Evolutionary conservation across 1,140 invertebrate species (phyloP).

Genomic region (Bombyx mori): DNA sequence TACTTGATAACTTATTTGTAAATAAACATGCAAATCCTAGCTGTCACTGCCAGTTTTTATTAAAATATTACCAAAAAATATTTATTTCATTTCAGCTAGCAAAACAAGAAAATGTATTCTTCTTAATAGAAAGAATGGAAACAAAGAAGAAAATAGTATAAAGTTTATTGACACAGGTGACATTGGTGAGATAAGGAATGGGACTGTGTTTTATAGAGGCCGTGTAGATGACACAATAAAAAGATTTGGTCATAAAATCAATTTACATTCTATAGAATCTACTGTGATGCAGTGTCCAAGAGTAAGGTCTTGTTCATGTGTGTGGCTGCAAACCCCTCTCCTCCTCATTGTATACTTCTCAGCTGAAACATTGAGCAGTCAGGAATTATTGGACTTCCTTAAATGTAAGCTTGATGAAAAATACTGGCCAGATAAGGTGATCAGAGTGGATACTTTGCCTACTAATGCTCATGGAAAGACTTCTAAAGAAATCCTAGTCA

Average conservation of each 20-base stretch:
- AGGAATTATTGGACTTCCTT: slow-evolving; percentile 51
- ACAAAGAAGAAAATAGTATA: slow-evolving; percentile 40
- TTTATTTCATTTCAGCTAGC: slow-evolving; percentile 70
- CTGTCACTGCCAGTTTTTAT: not conserved
- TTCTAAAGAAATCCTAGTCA: slow-evolving; percentile 48
- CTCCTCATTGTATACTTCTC: slow-evolving; percentile 71
- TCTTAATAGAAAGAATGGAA: slow-evolving; percentile 64
- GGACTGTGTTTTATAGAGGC: slow-evolving; percentile 75
- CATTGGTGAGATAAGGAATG: slow-evolving; percentile 69
- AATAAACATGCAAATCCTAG: not conserved
- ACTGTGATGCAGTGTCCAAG: slow-evolving; percentile 56
- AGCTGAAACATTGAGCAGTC: slow-evolving; percentile 44
- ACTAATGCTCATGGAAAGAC: slow-evolving; percentile 75
- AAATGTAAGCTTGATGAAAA: slow-evolving; percentile 62
- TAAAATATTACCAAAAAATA: not conserved
- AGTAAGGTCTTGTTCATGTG: slow-evolving; percentile 65
- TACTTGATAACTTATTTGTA: not conserved
- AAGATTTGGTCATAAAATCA: slow-evolving; percentile 79
- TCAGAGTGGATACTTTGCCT: slow-evolving; percentile 69
- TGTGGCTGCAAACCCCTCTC: slow-evolving; percentile 66
- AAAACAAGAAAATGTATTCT: slow-evolving; percentile 74
- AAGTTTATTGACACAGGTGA: slow-evolving; percentile 80
- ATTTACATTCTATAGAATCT: slow-evolving; percentile 74
- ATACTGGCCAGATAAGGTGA: slow-evolving; percentile 71
- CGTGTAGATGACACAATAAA: slow-evolving; percentile 80